Evolutionary conservation across 2,113 vertebrate species (phyloP).

Genomic region (Pseudorectes ferrugineus): DNA sequence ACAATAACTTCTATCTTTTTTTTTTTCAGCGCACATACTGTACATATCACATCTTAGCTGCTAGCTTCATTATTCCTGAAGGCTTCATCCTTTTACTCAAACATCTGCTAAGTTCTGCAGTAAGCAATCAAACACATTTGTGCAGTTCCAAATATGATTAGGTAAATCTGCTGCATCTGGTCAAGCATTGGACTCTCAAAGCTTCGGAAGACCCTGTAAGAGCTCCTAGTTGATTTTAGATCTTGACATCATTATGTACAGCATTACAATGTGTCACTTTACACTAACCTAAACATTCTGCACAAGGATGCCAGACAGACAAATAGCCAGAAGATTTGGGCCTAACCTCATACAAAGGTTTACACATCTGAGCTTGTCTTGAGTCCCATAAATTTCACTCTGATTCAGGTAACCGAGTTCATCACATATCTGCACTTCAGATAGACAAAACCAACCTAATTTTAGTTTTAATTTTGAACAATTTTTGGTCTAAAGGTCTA

Average conservation of each 20-base stretch:
- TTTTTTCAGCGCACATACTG: slow-evolving; percentile 62
- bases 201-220: not conserved
- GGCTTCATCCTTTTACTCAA: slow-evolving; percentile 58
- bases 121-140: slow-evolving; percentile 50
- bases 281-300: slow-evolving; percentile 37
- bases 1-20: slow-evolving; percentile 62
- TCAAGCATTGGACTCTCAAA: slow-evolving; percentile 28
- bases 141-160: slow-evolving; percentile 48
- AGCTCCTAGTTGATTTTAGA: not conserved
- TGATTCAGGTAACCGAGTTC: slow-evolving; percentile 30
- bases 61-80: slow-evolving; percentile 67
- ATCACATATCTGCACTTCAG: slow-evolving; percentile 53
- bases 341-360: slow-evolving; percentile 35
- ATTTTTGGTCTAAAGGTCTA: slow-evolving; percentile 67
- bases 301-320: slow-evolving; percentile 38
- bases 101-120: slow-evolving; percentile 35
- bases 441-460: slow-evolving; percentile 50
- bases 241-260: slow-evolving; percentile 29
- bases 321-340: slow-evolving; percentile 24
- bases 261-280: slow-evolving; percentile 34
- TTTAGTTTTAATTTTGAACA: slow-evolving; percentile 59
- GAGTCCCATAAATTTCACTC: slow-evolving; percentile 33
- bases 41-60: slow-evolving; percentile 68
- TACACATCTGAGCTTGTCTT: slow-evolving; percentile 6
- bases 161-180: slow-evolving; percentile 36